phyloP scores from a whole-genome alignment of 2,797 vertebrate genomes.

The Mormyrops attenuatus region DNA sequence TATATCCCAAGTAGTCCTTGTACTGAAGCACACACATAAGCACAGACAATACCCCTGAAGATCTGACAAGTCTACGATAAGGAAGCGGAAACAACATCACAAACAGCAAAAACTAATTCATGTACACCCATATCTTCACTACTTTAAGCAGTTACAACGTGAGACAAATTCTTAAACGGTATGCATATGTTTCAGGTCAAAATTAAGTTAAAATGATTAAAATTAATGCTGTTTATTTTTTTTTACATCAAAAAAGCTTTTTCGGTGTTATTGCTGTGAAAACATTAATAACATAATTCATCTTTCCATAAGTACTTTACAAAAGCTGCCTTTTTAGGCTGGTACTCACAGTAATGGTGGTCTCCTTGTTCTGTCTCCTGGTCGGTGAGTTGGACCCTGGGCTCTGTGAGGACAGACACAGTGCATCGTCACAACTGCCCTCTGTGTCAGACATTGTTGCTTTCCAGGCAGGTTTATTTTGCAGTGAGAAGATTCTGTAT shows the following conservation, averaged over 20 bases:
- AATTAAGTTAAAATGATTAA: neutral
- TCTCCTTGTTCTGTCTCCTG: conserved; percentile 77
- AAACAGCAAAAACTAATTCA: neutral
- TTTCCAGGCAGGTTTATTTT: neutral
- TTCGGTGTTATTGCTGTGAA: neutral
- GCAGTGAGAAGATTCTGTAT: conserved; percentile 31
- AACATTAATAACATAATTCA: neutral
- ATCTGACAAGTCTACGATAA: neutral
- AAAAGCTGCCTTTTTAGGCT: neutral
- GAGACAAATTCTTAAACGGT: neutral
- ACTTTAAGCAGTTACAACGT: neutral
- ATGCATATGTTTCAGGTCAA: neutral
- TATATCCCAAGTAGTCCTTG: neutral
- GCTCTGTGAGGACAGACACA: conserved; percentile 71
- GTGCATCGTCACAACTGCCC: conserved; percentile 63
- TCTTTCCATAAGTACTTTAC: neutral
- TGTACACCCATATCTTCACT: neutral
- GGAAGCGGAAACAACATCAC: neutral
- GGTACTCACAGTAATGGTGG: conserved; percentile 75
- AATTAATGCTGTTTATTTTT: neutral
- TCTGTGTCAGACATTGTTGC: conserved; percentile 60
- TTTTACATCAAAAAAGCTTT: neutral
- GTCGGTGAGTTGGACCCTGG: conserved; percentile 76
- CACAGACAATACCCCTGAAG: neutral
- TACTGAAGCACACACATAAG: neutral